Base-by-base conservation (phyloP, 2,113 vertebrate species). In the Bambusicola thoracicus region DNA sequence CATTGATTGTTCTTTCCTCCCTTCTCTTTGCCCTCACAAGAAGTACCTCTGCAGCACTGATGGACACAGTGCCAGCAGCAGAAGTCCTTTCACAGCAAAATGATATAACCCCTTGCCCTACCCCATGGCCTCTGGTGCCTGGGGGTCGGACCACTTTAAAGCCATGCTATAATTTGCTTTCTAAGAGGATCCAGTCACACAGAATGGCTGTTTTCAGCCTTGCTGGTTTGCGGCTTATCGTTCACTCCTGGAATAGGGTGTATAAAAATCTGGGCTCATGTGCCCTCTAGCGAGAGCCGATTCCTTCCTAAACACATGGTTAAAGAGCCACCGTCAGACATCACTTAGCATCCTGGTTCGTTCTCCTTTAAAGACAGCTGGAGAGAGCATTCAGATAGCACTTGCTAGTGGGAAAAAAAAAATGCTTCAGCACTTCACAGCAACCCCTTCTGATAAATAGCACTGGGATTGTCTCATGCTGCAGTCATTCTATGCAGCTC, bases 231-330 rank as follows among this genome's bases (percentile, higher is more conserved):
- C 5, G 34, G 41, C 7, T 63, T 44, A 38, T 27, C 0, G 1
- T 53, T 81, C 48, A 66, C 12, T 6, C 68, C 81, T 77, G 56
- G 14, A 87, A 63, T 34, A 49, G 55, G 25, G 51, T 84, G 10
- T 20, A 36, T 61, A 65, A 93, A 93, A 92, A 69, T 29, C 34
- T 65, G 78, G 53, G 74, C 88, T 63, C 56, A 22, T 77, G 44
- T 92, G 81, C 81, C 84, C 94, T 76, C 67, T 93, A 91, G 82
- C 70, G 82, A 85, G 43, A 94, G 25, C 29, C 2, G n/a, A 8
- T 34, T 93, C 38, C 19, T 89, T 62, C 38, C 17, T 65, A 43
- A 63, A 63, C 41, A 56, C 63, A 51, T 36, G 27, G 18, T 76
- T 77, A 62, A 76, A 85, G 49, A 80, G 27, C 30, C 21, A 12